Evolutionary conservation across 1,140 invertebrate species (phyloP).

Genomic region (Drosophila subpulchrella): DNA sequence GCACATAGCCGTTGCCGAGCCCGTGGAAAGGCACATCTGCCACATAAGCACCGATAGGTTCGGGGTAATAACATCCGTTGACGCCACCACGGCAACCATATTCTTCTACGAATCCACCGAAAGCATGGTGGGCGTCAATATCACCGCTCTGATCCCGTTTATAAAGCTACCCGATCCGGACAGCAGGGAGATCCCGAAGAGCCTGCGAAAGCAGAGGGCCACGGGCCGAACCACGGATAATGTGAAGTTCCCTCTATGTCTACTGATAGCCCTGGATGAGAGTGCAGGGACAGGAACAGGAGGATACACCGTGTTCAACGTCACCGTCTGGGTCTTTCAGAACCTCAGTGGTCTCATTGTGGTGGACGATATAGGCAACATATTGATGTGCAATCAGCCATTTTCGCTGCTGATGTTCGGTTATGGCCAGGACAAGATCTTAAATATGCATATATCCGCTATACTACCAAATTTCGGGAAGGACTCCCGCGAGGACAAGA

Average conservation of each 20-base stretch:
- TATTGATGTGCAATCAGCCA: slow-evolving; percentile 89
- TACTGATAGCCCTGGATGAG: slow-evolving; percentile 84
- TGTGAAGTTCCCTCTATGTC: slow-evolving; percentile 87
- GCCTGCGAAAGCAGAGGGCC: slow-evolving; percentile 86
- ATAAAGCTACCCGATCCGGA: slow-evolving; percentile 85
- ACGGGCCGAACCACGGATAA: slow-evolving; percentile 88
- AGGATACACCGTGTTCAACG: slow-evolving; percentile 77
- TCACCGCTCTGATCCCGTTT: slow-evolving; percentile 85
- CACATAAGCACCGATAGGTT: slow-evolving; percentile 84
- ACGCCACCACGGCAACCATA: slow-evolving; percentile 84
- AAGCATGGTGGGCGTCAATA: slow-evolving; percentile 85
- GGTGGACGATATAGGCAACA: slow-evolving; percentile 87
- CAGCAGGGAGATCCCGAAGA: slow-evolving; percentile 80
- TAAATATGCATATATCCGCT: slow-evolving; percentile 86
- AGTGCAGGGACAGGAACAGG: slow-evolving; percentile 1
- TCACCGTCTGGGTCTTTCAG: slow-evolving; percentile 87
- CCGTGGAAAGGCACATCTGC: slow-evolving; percentile 85
- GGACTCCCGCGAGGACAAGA: slow-evolving; percentile 80
- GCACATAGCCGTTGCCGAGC: slow-evolving; percentile 88
- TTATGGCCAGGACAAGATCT: slow-evolving; percentile 86
- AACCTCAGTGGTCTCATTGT: slow-evolving; percentile 90
- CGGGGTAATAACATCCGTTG: slow-evolving; percentile 85
- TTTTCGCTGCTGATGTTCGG: slow-evolving; percentile 89
- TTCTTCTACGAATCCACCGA: slow-evolving; percentile 85
- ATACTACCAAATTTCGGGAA: slow-evolving; percentile 86